A percentile compares a stretch with the other conserved stretches of the same genome.
Conservation (phyloP, 2,797 vertebrate species). For the Sarcoramphus papa region DNA sequence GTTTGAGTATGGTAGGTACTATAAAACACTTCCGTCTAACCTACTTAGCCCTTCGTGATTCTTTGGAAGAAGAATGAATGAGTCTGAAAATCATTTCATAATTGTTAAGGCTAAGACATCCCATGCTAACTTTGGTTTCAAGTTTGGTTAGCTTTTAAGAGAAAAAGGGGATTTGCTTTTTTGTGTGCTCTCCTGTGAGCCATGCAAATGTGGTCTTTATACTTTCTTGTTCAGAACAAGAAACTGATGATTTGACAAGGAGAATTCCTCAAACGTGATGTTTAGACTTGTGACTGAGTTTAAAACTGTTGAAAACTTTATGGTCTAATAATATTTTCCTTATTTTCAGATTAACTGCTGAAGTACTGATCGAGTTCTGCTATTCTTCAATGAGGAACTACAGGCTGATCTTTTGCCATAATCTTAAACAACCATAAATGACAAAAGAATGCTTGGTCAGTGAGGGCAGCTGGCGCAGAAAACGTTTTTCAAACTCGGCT, state of each 20-base stretch:
- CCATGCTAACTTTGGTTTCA: background rate
- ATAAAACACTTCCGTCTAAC: background rate
- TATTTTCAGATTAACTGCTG: constrained; percentile 83
- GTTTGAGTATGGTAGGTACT: background rate
- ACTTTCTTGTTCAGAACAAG: background rate
- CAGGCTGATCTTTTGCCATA: constrained; percentile 99
- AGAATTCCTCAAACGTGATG: background rate
- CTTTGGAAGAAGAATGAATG: background rate
- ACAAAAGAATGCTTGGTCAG: constrained; percentile 85
- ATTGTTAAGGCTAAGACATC: background rate
- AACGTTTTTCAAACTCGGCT: constrained; percentile 83
- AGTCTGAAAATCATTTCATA: background rate
- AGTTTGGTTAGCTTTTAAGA: background rate
- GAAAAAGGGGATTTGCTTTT: background rate
- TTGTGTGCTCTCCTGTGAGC: background rate
- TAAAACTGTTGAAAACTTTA: background rate
- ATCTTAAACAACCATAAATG: constrained; percentile 99
- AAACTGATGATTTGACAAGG: background rate
- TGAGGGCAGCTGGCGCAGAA: constrained; percentile 89
- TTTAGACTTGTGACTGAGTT: background rate
- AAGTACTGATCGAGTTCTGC: constrained; percentile 96
- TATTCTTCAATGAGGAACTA: constrained; percentile 99
- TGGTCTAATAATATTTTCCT: constrained; percentile 9
- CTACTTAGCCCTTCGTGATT: background rate
- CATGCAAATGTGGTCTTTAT: background rate